A percentile compares a stretch with the other conserved stretches of the same genome.
Evolutionary conservation across 2,888 invertebrate species (phyloP).

Genomic region (Aspidiotus rigidus): DNA sequence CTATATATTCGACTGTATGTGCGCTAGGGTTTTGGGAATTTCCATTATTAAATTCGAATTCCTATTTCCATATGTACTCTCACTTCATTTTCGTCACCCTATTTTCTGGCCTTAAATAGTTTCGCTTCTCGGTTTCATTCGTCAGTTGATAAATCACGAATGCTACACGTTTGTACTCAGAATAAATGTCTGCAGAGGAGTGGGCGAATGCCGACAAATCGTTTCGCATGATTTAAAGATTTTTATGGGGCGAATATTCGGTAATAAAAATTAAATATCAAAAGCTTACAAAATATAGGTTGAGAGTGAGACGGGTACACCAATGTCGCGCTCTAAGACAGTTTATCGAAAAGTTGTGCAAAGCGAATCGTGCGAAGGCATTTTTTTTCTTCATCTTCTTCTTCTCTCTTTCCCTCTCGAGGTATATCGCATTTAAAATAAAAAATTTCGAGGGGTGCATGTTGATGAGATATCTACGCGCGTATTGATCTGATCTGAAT

Average conservation of each 20-base stretch:
- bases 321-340: no score
- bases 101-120: background rate
- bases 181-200: background rate
- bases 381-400: no score
- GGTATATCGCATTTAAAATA: slow-evolving; percentile 5
- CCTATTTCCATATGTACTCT: background rate
- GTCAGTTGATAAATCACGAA: background rate
- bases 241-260: background rate
- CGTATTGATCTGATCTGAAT: slow-evolving; percentile 31
- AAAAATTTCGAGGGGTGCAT: slow-evolving; percentile 22
- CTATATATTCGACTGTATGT: slow-evolving; percentile 7
- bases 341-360: no score
- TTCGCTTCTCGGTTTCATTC: background rate
- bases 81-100: background rate
- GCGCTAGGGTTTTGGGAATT: slow-evolving; percentile 23
- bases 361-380: no score
- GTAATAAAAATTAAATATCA: slow-evolving; percentile 1
- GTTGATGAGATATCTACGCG: slow-evolving; percentile 26
- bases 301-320: no score
- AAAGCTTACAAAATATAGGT: no score
- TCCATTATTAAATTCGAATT: slow-evolving; percentile 13
- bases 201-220: no score
- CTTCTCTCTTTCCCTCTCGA: no score
- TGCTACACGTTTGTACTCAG: background rate
- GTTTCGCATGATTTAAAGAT: no score